A percentile compares a stretch with the other conserved stretches of the same genome.
phyloP scores from a whole-genome alignment of 2,888 invertebrate genomes.

The Choreutis nemorana region DNA sequence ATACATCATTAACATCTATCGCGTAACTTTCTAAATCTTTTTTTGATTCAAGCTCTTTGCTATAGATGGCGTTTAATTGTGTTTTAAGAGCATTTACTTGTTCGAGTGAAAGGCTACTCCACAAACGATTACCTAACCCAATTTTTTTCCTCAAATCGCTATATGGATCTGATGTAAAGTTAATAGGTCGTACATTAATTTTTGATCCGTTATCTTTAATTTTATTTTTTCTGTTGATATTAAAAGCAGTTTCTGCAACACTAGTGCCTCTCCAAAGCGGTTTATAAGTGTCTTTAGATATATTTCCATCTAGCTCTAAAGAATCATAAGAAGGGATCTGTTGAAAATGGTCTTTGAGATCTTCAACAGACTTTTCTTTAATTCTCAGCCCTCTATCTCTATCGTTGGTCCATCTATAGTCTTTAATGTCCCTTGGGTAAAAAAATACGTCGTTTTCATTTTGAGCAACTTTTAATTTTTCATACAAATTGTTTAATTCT shows the following conservation, averaged over 20 bases:
- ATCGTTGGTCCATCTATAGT: conserved; percentile 79
- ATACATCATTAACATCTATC: conserved; percentile 65
- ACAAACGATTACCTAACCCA: conserved; percentile 78
- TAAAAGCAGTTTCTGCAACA: conserved; percentile 80
- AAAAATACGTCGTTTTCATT: conserved; percentile 85
- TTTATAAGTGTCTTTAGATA: conserved; percentile 75
- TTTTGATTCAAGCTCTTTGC: conserved; percentile 62
- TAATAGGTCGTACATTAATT: conserved; percentile 27
- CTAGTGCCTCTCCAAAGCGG: conserved; percentile 86
- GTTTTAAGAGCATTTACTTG: conserved; percentile 82
- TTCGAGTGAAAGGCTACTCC: conserved; percentile 85
- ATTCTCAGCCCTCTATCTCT: conserved; percentile 79
- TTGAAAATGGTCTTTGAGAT: conserved; percentile 80
- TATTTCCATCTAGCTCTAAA: conserved; percentile 43
- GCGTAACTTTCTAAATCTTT: conserved; percentile 60
- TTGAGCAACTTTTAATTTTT: conserved; percentile 79
- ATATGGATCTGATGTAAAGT: too few species aligned
- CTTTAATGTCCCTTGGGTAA: conserved; percentile 76
- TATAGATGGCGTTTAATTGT: conserved; percentile 84
- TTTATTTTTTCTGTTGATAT: conserved; percentile 69
- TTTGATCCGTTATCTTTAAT: conserved; percentile 32
- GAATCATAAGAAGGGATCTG: conserved; percentile 65
- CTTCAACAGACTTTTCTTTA: conserved; percentile 88
- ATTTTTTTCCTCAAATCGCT: conserved; percentile 50
- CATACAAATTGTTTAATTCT: conserved; percentile 79